Evolutionary conservation across 2,888 invertebrate genomes (phyloP).

Genomic region (Eugnorisma glareosa): DNA sequence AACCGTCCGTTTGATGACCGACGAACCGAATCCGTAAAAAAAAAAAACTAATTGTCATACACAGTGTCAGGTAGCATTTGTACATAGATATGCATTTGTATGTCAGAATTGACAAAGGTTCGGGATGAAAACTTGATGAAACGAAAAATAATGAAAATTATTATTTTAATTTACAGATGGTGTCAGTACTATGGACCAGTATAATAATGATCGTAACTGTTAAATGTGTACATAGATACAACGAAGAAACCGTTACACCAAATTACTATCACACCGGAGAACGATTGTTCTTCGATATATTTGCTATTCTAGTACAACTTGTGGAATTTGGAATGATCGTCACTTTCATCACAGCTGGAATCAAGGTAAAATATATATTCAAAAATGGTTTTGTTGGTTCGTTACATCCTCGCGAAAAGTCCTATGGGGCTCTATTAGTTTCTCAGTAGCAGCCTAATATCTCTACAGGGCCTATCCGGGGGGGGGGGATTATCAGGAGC

Average conservation of each 20-base stretch:
- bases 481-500: too few relatives aligned
- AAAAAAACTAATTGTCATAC: too few relatives aligned
- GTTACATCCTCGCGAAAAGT: too few relatives aligned
- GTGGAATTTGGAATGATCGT: slow-evolving; percentile 38
- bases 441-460: neutral
- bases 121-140: too few relatives aligned
- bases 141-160: neutral
- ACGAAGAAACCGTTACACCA: neutral
- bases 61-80: neutral
- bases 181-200: slow-evolving; percentile 39
- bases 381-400: neutral
- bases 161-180: slow-evolving; percentile 14
- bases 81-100: too few relatives aligned
- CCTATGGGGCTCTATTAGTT: too few relatives aligned
- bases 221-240: neutral
- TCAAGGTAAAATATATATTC: slow-evolving; percentile 24
- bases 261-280: neutral
- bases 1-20: too few relatives aligned
- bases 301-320: slow-evolving; percentile 5
- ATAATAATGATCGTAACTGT: neutral
- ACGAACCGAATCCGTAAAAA: too few relatives aligned
- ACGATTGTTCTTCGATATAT: neutral
- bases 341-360: slow-evolving; percentile 35
- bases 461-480: too few relatives aligned
- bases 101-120: neutral